These are phyloP conservation scores for Nyleta sp. DNA, from an alignment of 2,888 invertebrate genomes.

Conservation along the genomic window DNA sequence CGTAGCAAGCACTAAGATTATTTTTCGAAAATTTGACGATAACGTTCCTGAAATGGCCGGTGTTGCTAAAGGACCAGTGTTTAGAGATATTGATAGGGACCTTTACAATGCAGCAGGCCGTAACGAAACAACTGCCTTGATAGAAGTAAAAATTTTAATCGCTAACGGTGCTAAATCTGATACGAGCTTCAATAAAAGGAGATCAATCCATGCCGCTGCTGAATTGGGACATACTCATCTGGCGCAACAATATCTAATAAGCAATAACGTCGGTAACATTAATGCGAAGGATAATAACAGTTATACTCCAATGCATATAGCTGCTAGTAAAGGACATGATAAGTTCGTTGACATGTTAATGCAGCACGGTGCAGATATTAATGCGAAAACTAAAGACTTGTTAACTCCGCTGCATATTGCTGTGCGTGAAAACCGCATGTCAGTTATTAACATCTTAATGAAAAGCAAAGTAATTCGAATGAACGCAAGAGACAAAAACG, in stretches of 20 bases:
- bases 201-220: not conserved
- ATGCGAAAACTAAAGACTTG: not conserved
- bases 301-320: not conserved
- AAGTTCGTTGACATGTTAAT: not conserved
- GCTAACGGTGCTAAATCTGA: not conserved
- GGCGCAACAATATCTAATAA: too few relatives aligned
- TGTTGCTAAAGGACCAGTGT: not conserved
- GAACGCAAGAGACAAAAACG: not conserved
- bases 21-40: slow-evolving; percentile 4
- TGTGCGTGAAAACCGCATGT: not conserved
- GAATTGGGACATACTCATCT: not conserved
- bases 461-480: not conserved
- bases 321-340: not conserved
- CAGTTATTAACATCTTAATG: not conserved
- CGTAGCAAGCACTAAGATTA: not conserved
- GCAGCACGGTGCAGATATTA: not conserved
- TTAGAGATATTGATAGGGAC: slow-evolving; percentile 7
- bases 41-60: not conserved
- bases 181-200: not conserved
- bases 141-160: not conserved
- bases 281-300: not conserved
- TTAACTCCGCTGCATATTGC: not conserved
- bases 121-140: too few relatives aligned
- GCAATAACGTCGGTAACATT: not conserved
- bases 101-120: not conserved